Conservation (phyloP, 2,113 vertebrate genomes). For the Microtus richardsoni region DNA sequence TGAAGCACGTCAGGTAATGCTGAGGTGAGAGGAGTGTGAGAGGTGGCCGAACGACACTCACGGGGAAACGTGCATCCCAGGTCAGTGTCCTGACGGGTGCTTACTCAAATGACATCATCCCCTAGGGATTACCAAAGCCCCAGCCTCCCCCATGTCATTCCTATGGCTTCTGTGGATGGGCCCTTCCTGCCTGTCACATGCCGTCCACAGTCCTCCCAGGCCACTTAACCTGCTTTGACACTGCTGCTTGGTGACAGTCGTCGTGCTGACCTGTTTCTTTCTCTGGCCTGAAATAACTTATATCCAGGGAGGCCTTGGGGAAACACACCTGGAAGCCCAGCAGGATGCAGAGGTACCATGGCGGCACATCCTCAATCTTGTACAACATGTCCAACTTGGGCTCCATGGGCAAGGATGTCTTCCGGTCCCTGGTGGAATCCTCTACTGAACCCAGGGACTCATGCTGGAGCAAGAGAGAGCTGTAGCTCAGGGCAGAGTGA, state of each 20-base stretch:
- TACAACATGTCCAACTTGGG: constrained; percentile 93
- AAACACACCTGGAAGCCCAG: constrained; percentile 95
- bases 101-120: not conserved
- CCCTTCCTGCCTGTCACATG: not conserved
- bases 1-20: constrained; percentile 99
- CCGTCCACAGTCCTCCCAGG: not conserved
- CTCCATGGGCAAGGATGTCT: not conserved
- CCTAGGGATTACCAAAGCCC: not conserved
- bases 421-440: not conserved
- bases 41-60: not conserved
- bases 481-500: not conserved
- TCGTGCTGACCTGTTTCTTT: constrained; percentile 36
- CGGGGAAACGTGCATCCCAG: not conserved
- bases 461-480: constrained; percentile 43
- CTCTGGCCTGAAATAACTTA: constrained; percentile 24
- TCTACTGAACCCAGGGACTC: not conserved
- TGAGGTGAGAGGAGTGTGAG: constrained; percentile 55
- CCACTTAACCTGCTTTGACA: not conserved
- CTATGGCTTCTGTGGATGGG: not conserved
- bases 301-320: not conserved
- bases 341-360: constrained; percentile 97
- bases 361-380: constrained; percentile 95
- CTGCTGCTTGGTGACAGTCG: not conserved
- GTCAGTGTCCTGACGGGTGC: not conserved
- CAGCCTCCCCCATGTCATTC: not conserved